These are phyloP conservation scores for Eptatretus atami DNA, from an alignment of 2,797 vertebrate genomes.

Conservation along the genomic window DNA sequence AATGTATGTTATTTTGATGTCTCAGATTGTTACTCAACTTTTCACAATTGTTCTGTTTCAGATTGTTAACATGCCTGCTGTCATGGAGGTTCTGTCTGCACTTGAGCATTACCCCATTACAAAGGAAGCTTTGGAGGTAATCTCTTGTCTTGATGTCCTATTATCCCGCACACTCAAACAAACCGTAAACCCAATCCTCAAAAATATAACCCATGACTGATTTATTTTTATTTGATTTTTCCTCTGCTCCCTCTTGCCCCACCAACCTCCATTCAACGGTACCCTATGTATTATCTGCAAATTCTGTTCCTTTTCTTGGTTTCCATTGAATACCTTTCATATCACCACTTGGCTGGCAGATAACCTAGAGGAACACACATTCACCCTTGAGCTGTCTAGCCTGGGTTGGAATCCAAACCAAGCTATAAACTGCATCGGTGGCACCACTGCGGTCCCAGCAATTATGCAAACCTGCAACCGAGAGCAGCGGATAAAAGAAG, in stretches of 20 bases:
- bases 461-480: too few species aligned
- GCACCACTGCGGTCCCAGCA: too few species aligned
- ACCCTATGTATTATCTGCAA: not conserved
- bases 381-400: too few species aligned
- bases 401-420: too few species aligned
- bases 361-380: too few species aligned
- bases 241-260: not conserved
- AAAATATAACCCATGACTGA: not conserved
- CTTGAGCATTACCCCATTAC: not conserved
- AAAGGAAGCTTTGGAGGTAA: conserved; percentile 1
- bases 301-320: too few species aligned
- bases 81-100: not conserved
- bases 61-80: conserved; percentile 2
- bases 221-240: not conserved
- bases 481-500: too few species aligned
- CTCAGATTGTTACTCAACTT: too few species aligned
- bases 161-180: not conserved
- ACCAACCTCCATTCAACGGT: not conserved
- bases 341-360: too few species aligned
- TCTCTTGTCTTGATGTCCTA: not conserved
- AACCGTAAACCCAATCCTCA: not conserved
- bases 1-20: too few species aligned
- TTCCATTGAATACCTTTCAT: too few species aligned
- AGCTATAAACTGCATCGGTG: too few species aligned
- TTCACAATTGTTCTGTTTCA: not conserved